Base-by-base conservation (phyloP, 2,888 invertebrate genomes). In the Catocala sponsa region DNA sequence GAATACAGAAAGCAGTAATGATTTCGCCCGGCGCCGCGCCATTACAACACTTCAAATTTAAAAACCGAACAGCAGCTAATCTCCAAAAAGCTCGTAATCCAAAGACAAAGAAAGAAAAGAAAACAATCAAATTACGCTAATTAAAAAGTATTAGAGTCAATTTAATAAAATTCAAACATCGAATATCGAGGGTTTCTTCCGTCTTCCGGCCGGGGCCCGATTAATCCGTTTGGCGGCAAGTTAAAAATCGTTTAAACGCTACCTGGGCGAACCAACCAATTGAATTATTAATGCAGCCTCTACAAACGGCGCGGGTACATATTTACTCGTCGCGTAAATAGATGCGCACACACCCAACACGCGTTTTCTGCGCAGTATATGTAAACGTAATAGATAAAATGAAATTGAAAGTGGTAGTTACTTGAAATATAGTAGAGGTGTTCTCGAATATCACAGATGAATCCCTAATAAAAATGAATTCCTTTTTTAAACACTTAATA, bases 241-340 rank as follows among this genome's bases (percentile, higher is more conserved):
- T 94, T 94, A 94, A 94, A 94, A 94, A 93, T 91, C 94, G 91
- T 92, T 94, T 93, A 92, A 90, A 89, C 88, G 91, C 87, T 90
- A 92, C 91, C 91, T 89, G 91, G 88, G 87, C 85, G 86, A 85
- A 88, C 88, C 88, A 83, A 87, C 91, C 92, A 91, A 94, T 94
- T 94, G 94, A 94, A 94, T 94, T 94, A 94, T 94, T 94, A 94
- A 94, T 94, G 92, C 92, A 92, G 91, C 91, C 94, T 93, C 93
- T 92, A 89, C 92, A 92, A 92, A 92, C 92, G 91, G 88, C 89
- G 87, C 89, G 88, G 86, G 92, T 92, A 94, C 93, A 94, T 94
- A 94, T 94, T 94, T 94, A 94, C 94, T 87, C 92, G 91, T 81
- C 89, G 81, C 92, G 94, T 94, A 94, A 94, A 94, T 94, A 94